phyloP scores from a whole-genome alignment of 2,797 vertebrate species.

The Pseudochaenichthys georgianus region DNA sequence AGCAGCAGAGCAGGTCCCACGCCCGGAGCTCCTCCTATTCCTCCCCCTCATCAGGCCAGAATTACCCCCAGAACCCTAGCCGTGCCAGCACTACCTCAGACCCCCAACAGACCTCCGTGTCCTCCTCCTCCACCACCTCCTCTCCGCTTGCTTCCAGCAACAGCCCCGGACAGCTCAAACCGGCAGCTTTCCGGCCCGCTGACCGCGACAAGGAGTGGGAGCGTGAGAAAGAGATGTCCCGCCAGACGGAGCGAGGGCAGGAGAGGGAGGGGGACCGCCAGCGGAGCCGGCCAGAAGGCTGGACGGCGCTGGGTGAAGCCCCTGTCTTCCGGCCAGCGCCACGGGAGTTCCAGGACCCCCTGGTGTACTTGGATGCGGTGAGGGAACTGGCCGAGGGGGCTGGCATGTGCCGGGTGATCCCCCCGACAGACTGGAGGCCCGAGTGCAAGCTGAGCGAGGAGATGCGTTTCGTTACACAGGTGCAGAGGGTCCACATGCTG shows the following conservation, averaged over 20 bases:
- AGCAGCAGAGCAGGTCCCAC: constrained; percentile 84
- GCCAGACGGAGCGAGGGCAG: constrained; percentile 87
- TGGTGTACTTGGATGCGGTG: constrained; percentile 95
- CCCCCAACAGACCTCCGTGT: constrained; percentile 88
- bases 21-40: constrained; percentile 87
- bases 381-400: constrained; percentile 93
- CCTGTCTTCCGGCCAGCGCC: constrained; percentile 90
- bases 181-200: constrained; percentile 80
- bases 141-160: constrained; percentile 70
- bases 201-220: constrained; percentile 82
- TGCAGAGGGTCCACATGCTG: constrained; percentile 98
- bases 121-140: constrained; percentile 82
- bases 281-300: constrained; percentile 87
- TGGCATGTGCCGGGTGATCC: constrained; percentile 95
- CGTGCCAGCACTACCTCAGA: constrained; percentile 92
- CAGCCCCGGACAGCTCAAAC: constrained; percentile 85
- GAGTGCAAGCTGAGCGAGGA: constrained; percentile 99
- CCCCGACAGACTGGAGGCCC: constrained; percentile 96
- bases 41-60: constrained; percentile 88
- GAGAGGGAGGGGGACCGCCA: constrained; percentile 84
- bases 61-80: constrained; percentile 89
- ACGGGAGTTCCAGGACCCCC: constrained; percentile 97
- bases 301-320: constrained; percentile 91
- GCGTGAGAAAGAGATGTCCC: constrained; percentile 76
- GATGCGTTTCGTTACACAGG: constrained; percentile 99